Evolutionary conservation across 2,113 vertebrate genomes (phyloP).

Genomic region (Leptosomus discolor): DNA sequence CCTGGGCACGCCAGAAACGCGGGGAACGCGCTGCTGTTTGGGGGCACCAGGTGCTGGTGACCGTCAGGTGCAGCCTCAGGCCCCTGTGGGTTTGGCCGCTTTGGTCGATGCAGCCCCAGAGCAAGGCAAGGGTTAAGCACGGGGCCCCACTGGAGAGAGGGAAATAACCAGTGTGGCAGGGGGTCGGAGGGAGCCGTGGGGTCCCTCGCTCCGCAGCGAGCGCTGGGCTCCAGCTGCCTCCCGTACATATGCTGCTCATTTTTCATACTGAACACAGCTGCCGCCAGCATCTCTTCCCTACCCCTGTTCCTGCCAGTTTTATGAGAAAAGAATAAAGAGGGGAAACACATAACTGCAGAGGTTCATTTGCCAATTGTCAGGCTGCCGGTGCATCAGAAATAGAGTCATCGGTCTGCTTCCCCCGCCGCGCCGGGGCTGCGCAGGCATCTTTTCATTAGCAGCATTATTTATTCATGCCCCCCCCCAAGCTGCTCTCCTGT

Average conservation of each 20-base stretch:
- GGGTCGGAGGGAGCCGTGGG: neutral
- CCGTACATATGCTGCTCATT: constrained; percentile 54
- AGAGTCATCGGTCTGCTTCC: neutral
- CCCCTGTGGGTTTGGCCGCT: rapidly evolving
- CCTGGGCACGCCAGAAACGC: neutral
- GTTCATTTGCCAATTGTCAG: constrained; percentile 71
- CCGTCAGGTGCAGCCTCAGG: neutral
- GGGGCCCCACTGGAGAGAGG: neutral
- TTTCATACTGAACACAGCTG: constrained; percentile 64
- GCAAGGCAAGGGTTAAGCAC: neutral
- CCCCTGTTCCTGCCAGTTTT: constrained; percentile 59
- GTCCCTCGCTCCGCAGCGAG: neutral
- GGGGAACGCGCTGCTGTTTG: rapidly evolving
- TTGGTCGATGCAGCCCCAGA: rapidly evolving
- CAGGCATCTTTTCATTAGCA: neutral
- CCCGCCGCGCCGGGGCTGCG: neutral
- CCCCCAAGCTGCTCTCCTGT: neutral
- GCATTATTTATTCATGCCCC: neutral
- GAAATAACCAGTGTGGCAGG: neutral
- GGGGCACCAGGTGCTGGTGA: rapidly evolving
- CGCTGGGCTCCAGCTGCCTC: constrained; percentile 37
- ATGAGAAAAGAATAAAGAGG: constrained; percentile 56
- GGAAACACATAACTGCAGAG: constrained; percentile 32
- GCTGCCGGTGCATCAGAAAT: neutral
- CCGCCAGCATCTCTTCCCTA: constrained; percentile 49